Conservation (phyloP, 2,888 invertebrate species). For the Smittia aterrima region DNA sequence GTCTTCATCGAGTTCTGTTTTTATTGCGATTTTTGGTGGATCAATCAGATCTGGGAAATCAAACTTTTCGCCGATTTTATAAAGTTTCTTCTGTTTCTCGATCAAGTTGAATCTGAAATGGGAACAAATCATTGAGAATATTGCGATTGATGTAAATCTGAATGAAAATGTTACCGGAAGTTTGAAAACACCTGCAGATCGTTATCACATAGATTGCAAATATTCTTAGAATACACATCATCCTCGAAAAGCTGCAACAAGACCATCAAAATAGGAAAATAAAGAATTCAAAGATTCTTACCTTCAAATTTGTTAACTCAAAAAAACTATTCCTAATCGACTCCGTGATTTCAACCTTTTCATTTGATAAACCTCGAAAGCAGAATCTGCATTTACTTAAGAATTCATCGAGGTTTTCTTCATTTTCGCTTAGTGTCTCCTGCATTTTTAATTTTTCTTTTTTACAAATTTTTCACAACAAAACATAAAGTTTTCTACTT, state of each 20-base stretch:
- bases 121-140: neutral
- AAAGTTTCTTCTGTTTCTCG: constrained; percentile 5
- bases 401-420: too few relatives aligned
- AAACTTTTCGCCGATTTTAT: neutral
- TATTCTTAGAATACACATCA: neutral
- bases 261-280: neutral
- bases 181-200: constrained; percentile 9
- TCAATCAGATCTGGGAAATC: neutral
- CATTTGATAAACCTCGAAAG: too few relatives aligned
- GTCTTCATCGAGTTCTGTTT: neutral
- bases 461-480: too few relatives aligned
- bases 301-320: neutral
- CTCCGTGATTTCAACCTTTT: neutral
- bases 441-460: too few relatives aligned
- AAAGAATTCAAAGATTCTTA: neutral
- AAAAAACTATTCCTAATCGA: neutral
- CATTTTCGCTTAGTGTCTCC: too few relatives aligned
- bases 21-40: neutral
- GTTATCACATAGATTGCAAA: neutral
- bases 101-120: neutral
- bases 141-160: neutral
- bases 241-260: neutral
- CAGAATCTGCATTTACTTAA: neutral
- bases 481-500: too few relatives aligned
- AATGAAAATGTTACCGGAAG: neutral